These are phyloP conservation scores for Neosilurus hyrtlii DNA, from an alignment of 2,797 vertebrate genomes.

Conservation along the genomic window DNA sequence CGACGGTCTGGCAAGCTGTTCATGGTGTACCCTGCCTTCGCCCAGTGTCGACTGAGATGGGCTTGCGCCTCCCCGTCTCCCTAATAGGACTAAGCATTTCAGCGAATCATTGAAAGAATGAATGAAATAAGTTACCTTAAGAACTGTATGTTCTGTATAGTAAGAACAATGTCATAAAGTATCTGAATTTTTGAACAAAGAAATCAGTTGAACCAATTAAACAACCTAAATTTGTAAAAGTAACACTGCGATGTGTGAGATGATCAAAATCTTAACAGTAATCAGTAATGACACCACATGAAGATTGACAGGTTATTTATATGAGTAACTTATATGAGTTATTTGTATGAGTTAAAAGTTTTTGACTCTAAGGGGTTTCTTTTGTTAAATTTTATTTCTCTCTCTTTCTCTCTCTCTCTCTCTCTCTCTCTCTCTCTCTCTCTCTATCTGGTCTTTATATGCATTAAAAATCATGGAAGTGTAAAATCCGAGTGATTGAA, in stretches of 20 bases:
- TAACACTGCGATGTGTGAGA: background rate
- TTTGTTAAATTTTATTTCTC: background rate
- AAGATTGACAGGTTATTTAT: background rate
- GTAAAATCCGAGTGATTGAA: background rate
- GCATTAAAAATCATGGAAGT: background rate
- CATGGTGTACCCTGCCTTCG: too few relatives aligned
- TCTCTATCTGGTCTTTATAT: background rate
- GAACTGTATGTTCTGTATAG: background rate
- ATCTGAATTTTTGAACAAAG: background rate
- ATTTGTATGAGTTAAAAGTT: background rate
- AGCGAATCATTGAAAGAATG: too few relatives aligned
- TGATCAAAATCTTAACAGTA: background rate
- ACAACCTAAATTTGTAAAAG: background rate
- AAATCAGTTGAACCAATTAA: background rate
- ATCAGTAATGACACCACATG: background rate
- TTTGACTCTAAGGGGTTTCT: background rate
- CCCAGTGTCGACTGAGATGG: too few relatives aligned
- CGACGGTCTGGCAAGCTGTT: too few relatives aligned
- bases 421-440: background rate
- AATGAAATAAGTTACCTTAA: background rate
- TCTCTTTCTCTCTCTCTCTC: background rate
- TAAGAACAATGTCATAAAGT: background rate
- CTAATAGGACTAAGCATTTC: too few relatives aligned
- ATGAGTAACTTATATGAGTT: background rate
- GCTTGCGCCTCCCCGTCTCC: too few relatives aligned